Base-by-base conservation (phyloP, 1,140 invertebrate genomes). In the Dinothrombium tinctorium region DNA sequence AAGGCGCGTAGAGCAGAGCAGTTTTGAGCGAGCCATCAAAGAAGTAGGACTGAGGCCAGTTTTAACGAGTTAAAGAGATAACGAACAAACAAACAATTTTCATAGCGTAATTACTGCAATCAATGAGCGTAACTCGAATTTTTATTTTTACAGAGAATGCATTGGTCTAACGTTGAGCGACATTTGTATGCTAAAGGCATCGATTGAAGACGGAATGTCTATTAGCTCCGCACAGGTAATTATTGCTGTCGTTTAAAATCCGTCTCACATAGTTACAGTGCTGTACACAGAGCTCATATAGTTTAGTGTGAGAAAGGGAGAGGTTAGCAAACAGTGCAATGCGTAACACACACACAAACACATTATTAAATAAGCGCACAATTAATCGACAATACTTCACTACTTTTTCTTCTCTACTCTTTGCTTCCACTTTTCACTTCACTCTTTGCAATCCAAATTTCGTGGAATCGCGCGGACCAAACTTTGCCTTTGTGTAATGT, bases 161-260 rank as follows among this genome's bases (percentile, higher is more conserved):
- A 38, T 38, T 19, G 8, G n/a, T 12, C 17, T 38, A 26, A 38
- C 37, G 5, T 24, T 25, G 17, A 24, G n/a, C n/a, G 37, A 38
- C 20, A 24, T 38, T 25, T 14, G 9, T 4, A 11, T 25, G 19
- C 24, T 23, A n/a, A 19, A 21, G 14, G 15, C 21, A 23, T 38
- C 37, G 5, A 38, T 38, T 19, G 37, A 26, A 26, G 26, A 38
- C 11, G 24, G 14, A 19, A 11, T 38, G 9, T 26, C 7, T 14
- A 4, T 38, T 15, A 38, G 14, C 14, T 25, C 22, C 6, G 37
- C 37, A 8, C 37, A 38, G 37, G 37, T 38, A 38, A 38, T 8
- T 26, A 5, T 25, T 12, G 6, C 15, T 8, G 15, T 14, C 8
- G 7, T 23, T 37, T 37, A 14, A 7, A 12, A 37, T 23, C 15